Evolutionary conservation across 2,113 vertebrate genomes (phyloP).

Genomic region (Numenius arquata): DNA sequence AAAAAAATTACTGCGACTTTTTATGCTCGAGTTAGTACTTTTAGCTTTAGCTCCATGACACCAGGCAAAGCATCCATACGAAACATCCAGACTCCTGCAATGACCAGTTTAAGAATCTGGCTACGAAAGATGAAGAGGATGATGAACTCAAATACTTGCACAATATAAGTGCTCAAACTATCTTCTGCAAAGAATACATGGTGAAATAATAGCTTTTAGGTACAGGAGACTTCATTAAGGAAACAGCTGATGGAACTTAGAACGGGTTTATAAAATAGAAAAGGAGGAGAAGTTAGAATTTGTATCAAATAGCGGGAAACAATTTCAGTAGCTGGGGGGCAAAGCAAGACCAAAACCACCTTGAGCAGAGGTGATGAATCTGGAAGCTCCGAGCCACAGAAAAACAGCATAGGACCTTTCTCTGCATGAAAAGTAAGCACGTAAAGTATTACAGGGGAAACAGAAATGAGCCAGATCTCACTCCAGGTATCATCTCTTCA

Average conservation of each 20-base stretch:
- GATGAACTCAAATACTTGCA: not conserved
- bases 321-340: not conserved
- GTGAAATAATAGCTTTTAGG: not conserved
- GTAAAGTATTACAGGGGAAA: not conserved
- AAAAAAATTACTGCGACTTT: not conserved
- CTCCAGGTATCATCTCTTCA: not conserved
- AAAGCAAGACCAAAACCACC: not conserved
- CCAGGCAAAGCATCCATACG: not conserved
- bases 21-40: not conserved
- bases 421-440: not conserved
- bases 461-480: not conserved
- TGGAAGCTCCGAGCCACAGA: not conserved
- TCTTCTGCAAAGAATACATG: not conserved
- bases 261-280: not conserved
- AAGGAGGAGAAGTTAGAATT: not conserved
- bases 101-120: not conserved
- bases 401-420: not conserved
- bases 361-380: not conserved
- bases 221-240: not conserved
- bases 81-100: not conserved
- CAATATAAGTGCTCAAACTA: not conserved
- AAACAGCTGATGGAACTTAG: not conserved
- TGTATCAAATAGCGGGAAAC: not conserved
- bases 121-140: not conserved
- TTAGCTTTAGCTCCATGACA: not conserved